phyloP scores from a whole-genome alignment of 2,888 invertebrate genomes.

The Campopleginae sp. region DNA sequence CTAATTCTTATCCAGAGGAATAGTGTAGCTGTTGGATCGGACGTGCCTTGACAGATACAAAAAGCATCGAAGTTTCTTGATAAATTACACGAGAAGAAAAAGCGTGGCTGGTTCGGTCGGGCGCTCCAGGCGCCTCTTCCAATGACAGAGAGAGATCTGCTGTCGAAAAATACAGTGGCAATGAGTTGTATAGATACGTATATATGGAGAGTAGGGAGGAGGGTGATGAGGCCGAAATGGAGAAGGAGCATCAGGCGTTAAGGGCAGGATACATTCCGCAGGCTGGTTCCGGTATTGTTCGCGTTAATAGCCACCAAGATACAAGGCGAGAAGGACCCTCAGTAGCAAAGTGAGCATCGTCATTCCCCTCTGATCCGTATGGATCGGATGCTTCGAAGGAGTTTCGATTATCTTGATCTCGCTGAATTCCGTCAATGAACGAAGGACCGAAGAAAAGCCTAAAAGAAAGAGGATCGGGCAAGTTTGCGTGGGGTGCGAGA shows the following conservation, averaged over 20 bases:
- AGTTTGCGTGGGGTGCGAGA: conserved; percentile 33
- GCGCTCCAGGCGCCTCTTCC: conserved; percentile 71
- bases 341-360: conserved; percentile 57
- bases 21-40: conserved; percentile 21
- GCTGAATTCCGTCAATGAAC: conserved; percentile 78
- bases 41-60: conserved; percentile 77
- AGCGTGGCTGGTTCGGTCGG: conserved; percentile 69
- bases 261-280: conserved; percentile 81
- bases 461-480: conserved; percentile 34
- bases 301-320: conserved; percentile 82
- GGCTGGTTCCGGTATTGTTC: conserved; percentile 83
- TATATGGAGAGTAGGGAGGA: conserved; percentile 46
- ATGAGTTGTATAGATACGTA: conserved; percentile 49
- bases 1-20: conserved; percentile 38
- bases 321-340: conserved; percentile 76
- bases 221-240: conserved; percentile 65
- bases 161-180: conserved; percentile 43
- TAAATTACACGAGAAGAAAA: conserved; percentile 80
- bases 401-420: conserved; percentile 82
- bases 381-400: conserved; percentile 74
- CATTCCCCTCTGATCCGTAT: conserved; percentile 64
- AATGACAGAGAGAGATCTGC: conserved; percentile 52
- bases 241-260: conserved; percentile 76
- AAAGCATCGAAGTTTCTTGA: conserved; percentile 79
- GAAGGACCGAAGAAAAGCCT: conserved; percentile 55